Base-by-base conservation (phyloP, 1,140 invertebrate species). In the Drosophila nigrodunni region DNA sequence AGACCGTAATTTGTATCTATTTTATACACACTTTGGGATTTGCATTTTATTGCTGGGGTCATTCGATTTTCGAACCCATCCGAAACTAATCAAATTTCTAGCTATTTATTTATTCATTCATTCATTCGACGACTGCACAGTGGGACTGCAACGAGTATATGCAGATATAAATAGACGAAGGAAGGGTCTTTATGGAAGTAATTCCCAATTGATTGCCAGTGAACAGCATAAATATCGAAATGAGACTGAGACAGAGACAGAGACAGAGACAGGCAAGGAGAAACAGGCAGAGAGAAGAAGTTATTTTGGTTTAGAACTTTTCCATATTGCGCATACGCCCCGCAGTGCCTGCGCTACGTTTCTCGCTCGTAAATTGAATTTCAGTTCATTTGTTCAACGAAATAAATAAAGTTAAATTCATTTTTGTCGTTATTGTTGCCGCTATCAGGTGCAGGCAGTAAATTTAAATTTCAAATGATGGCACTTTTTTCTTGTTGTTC, bases 51-150 rank as follows among this genome's bases (percentile, higher is more conserved):
- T 73, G 65, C 72, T 62, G 3, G 11, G 54, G 34, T 65, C 68
- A 71, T 71, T 71, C 50, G 68, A 64, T 49, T 65, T 34, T 77
- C 58, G 50, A 50, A 50, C 44, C 54, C 60, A 50, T 50, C 41
- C 34, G 59, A 73, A 74, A 65, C 78, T 86, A 86, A 85, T 85
- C 74, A 81, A 86, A 82, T 78, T 81, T 78, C 62, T 66, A 66
- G 49, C 74, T 47, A 74, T 81, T 83, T 80, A 85, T 69, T 85
- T 87, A 85, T 81, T 43, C 41, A 43, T 43, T 85, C 72, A 57
- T 67, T 61, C 25, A 30, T 39, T 39, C 8, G 37, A 10, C 37
- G 37, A 39, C 37, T 61, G 73, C 59, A 70, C 62, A 59, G 55
- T 47, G 37, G 49, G 37, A 46, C 30, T 25, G 46, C 55, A 43